Evolutionary conservation across 1,140 invertebrate genomes (phyloP), one percentile per base, ranked within the genome.

Genomic region (Conopomorpha cramerella): DNA sequence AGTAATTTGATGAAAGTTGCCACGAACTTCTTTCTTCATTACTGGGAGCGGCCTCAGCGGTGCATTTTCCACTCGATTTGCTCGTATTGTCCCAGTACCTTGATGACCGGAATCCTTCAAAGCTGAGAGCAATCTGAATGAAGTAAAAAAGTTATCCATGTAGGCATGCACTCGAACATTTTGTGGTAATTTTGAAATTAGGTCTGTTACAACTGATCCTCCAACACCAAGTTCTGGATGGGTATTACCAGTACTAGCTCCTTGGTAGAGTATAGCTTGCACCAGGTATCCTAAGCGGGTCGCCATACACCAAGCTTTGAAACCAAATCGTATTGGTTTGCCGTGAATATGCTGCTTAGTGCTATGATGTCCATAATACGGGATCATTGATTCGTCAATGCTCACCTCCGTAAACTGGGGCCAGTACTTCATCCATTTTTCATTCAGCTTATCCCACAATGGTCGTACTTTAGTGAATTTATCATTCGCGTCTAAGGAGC

Each of bases 221-320:
- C 39, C 45, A 37, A 43, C 45, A 15, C 41, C 45, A 17, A 43
- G 18, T 1, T 47, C 33, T 16, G 45, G 45, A 30, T 44, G 26
- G 12, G 41, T 43, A 38, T 47, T 44, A 13, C 38, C 41, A 12
- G 39, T 42, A 12, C 15, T 34, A 23, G 39, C 35, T 38, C 43
- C 39, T 17, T 46, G 39, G 23, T 46, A 46, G 4, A 37, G 34
- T 18, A 42, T 37, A 6, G 37, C 45, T 35, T 46, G 39, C 30
- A 43, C 39, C 10, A 46, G 26, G 19, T 46, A 46, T 1, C 44
- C 44, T 3, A 46, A 29, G 8, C 36, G 44, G 15, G 39, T 42
- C 14, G 34, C 39, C 8, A 46, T 34, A 8, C 39, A 46, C 40
- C 40, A 46, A 39, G 15, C 38, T 37, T 44, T 44, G 15, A 36